phyloP scores from a whole-genome alignment of 2,888 invertebrate species.

The Pediacus dermestoides region DNA sequence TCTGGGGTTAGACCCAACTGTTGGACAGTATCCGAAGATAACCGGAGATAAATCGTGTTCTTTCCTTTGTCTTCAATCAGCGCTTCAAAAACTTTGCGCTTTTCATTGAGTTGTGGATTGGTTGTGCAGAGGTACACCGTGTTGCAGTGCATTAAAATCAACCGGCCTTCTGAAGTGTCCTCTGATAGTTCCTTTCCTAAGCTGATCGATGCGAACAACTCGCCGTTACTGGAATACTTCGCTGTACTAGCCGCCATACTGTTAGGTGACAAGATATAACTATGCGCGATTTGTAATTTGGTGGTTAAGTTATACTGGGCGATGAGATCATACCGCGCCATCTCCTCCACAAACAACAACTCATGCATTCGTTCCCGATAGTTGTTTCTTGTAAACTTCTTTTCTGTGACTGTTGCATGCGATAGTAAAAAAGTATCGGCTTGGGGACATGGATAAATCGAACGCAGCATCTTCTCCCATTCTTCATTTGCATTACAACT shows the following conservation, averaged over 20 bases:
- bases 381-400: conserved; percentile 62
- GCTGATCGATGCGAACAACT: conserved; percentile 70
- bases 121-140: conserved; percentile 54
- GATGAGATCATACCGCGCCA: conserved; percentile 64
- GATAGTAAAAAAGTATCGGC: conserved; percentile 64
- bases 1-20: conserved; percentile 48
- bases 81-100: conserved; percentile 65
- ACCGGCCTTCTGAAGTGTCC: conserved; percentile 75
- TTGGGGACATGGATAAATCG: conserved; percentile 64
- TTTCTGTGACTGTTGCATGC: conserved; percentile 63
- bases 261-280: conserved; percentile 66
- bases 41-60: conserved; percentile 69
- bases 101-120: conserved; percentile 22
- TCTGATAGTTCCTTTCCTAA: conserved; percentile 73
- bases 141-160: conserved; percentile 73
- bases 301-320: conserved; percentile 68
- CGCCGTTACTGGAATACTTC: conserved; percentile 72
- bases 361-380: conserved; percentile 73
- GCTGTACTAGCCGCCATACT: conserved; percentile 68
- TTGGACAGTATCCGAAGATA: conserved; percentile 35
- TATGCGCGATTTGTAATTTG: conserved; percentile 60
- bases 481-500: conserved; percentile 42
- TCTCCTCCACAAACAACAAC: conserved; percentile 71
- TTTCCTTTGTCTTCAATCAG: conserved; percentile 73
- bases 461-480: conserved; percentile 55